These are phyloP conservation scores for Oceanodroma leucorhoa DNA, from an alignment of 2,797 vertebrate species.

Conservation along the genomic window DNA sequence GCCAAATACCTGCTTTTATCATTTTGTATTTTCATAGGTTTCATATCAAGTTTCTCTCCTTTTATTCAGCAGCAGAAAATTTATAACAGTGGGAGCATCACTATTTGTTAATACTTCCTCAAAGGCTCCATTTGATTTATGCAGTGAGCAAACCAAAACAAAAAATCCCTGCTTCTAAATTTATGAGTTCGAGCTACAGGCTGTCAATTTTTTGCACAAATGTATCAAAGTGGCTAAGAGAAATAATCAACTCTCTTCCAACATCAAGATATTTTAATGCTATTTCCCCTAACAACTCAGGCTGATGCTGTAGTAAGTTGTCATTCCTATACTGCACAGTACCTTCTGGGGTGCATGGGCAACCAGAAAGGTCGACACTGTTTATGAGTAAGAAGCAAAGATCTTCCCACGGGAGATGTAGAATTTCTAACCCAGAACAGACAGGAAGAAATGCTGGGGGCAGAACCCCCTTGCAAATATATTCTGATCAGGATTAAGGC, in stretches of 20 bases:
- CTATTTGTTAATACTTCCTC: slow-evolving; percentile 31
- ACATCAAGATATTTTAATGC: neutral
- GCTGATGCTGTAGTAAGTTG: neutral
- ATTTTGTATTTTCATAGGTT: slow-evolving; percentile 17
- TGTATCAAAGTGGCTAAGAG: neutral
- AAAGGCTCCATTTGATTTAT: slow-evolving; percentile 41
- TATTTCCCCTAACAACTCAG: neutral
- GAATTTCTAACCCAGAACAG: neutral
- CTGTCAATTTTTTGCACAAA: slow-evolving; percentile 12
- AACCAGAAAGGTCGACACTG: neutral
- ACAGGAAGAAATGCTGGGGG: neutral
- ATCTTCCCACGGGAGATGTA: neutral
- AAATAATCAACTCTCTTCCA: slow-evolving; percentile 3
- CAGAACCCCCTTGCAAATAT: neutral
- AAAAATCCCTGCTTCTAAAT: neutral
- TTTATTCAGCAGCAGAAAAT: slow-evolving; percentile 24
- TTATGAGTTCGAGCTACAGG: slow-evolving; percentile 11
- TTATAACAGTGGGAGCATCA: slow-evolving; percentile 18
- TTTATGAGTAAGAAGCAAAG: neutral
- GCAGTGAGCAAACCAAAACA: slow-evolving; percentile 4
- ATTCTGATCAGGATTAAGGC: neutral
- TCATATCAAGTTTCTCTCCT: neutral
- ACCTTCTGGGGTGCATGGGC: neutral
- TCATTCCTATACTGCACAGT: neutral
- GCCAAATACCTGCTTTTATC: slow-evolving; percentile 6